phyloP scores from a whole-genome alignment of 2,888 invertebrate species.

The Tromatobia lineatoria region DNA sequence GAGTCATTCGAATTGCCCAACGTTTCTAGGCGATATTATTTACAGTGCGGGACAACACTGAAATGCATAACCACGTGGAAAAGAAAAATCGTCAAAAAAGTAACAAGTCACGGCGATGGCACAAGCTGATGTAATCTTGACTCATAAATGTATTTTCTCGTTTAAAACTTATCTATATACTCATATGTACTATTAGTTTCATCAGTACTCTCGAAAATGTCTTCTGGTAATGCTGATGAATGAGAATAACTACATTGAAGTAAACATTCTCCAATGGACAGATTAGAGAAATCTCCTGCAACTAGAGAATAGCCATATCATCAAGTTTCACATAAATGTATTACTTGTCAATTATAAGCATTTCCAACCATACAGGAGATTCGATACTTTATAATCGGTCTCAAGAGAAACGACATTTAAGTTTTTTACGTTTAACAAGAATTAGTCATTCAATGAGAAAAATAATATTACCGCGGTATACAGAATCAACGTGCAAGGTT shows the following conservation, averaged over 20 bases:
- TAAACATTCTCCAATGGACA: background rate
- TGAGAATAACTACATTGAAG: background rate
- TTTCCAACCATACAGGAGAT: too few species aligned
- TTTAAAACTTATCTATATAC: background rate
- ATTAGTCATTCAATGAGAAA: too few species aligned
- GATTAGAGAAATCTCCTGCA: background rate
- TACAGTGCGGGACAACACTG: background rate
- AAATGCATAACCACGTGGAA: slow-evolving; percentile 5
- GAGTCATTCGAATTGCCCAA: background rate
- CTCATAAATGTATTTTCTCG: slow-evolving; percentile 7
- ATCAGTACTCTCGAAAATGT: background rate
- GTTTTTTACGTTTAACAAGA: too few species aligned
- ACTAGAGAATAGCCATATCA: too few species aligned
- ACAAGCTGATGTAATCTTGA: background rate
- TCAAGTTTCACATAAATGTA: background rate
- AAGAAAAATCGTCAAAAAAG: background rate
- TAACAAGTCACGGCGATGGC: background rate
- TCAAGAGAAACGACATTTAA: too few species aligned
- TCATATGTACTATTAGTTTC: background rate
- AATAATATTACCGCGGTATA: too few species aligned
- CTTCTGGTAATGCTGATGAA: background rate
- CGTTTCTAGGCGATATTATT: background rate
- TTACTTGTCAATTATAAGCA: too few species aligned
- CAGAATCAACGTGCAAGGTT: too few species aligned
- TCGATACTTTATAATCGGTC: too few species aligned